phyloP scores from a whole-genome alignment of 2,888 invertebrate genomes.

The Habroteleia sp. region DNA sequence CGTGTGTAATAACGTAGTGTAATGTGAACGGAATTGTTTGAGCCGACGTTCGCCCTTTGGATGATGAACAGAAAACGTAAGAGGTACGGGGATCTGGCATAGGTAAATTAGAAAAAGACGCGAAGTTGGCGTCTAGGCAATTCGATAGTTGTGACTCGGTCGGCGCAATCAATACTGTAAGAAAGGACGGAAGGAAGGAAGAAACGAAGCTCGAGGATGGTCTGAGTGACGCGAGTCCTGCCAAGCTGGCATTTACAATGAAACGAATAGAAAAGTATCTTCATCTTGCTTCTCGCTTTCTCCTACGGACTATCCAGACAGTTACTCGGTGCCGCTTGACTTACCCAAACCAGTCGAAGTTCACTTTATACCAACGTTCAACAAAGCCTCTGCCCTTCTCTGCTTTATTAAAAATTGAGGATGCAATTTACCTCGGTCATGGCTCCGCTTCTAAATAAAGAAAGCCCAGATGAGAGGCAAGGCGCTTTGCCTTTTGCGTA shows the following conservation, averaged over 20 bases:
- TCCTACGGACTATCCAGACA: slow-evolving; percentile 33
- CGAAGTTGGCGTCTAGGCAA: slow-evolving; percentile 48
- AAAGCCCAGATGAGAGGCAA: slow-evolving; percentile 69
- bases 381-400: slow-evolving; percentile 74
- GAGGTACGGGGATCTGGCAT: neutral
- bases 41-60: neutral
- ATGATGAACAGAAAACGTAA: slow-evolving; percentile 15
- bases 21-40: slow-evolving; percentile 37
- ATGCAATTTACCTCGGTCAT: slow-evolving; percentile 78
- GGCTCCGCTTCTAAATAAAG: slow-evolving; percentile 76
- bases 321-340: slow-evolving; percentile 69
- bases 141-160: slow-evolving; percentile 57
- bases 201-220: slow-evolving; percentile 12
- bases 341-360: slow-evolving; percentile 74
- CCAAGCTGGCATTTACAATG: slow-evolving; percentile 72
- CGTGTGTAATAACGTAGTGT: slow-evolving; percentile 22
- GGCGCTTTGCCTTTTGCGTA: slow-evolving; percentile 62
- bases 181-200: slow-evolving; percentile 65
- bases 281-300: slow-evolving; percentile 50
- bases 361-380: slow-evolving; percentile 76
- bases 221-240: slow-evolving; percentile 53
- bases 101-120: slow-evolving; percentile 59
- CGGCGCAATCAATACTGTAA: slow-evolving; percentile 78
- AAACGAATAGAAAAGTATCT: slow-evolving; percentile 72
- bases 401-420: slow-evolving; percentile 80